A percentile compares a stretch with the other conserved stretches of the same genome.
phyloP scores from a whole-genome alignment of 2,797 vertebrate genomes.

The Atherinosoma microstoma region DNA sequence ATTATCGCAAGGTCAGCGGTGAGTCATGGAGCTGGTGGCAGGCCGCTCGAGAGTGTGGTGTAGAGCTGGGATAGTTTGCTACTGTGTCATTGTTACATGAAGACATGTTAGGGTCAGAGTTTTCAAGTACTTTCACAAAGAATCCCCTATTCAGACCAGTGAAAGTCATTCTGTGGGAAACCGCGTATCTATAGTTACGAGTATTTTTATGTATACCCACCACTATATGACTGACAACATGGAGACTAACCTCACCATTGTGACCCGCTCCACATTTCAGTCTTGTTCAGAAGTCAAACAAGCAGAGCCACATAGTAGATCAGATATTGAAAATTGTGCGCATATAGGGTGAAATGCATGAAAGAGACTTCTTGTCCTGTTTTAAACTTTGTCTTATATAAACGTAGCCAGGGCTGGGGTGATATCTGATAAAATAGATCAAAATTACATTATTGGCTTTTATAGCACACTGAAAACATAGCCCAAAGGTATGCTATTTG shows the following conservation, averaged over 20 bases:
- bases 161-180: slow-evolving; percentile 49
- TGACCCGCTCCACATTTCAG: slow-evolving; percentile 34
- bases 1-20: slow-evolving; percentile 70
- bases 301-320: slow-evolving; percentile 75
- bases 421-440: slow-evolving; percentile 88
- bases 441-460: slow-evolving; percentile 89
- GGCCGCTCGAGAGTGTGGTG: slow-evolving; percentile 47
- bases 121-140: slow-evolving; percentile 52
- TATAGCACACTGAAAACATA: slow-evolving; percentile 87
- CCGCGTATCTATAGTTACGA: slow-evolving; percentile 49
- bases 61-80: slow-evolving; percentile 56
- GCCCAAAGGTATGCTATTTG: slow-evolving; percentile 88
- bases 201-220: slow-evolving; percentile 59
- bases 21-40: slow-evolving; percentile 62
- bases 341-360: slow-evolving; percentile 67
- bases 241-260: slow-evolving; percentile 45
- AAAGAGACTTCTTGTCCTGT: slow-evolving; percentile 72
- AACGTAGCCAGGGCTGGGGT: slow-evolving; percentile 71
- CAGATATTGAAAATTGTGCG: slow-evolving; percentile 71
- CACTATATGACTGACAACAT: slow-evolving; percentile 54
- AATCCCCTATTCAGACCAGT: slow-evolving; percentile 26
- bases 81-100: slow-evolving; percentile 69
- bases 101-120: slow-evolving; percentile 61
- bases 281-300: slow-evolving; percentile 72
- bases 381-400: slow-evolving; percentile 78